Base-by-base conservation (phyloP, 2,888 invertebrate species). In the Byasa hedistus region DNA sequence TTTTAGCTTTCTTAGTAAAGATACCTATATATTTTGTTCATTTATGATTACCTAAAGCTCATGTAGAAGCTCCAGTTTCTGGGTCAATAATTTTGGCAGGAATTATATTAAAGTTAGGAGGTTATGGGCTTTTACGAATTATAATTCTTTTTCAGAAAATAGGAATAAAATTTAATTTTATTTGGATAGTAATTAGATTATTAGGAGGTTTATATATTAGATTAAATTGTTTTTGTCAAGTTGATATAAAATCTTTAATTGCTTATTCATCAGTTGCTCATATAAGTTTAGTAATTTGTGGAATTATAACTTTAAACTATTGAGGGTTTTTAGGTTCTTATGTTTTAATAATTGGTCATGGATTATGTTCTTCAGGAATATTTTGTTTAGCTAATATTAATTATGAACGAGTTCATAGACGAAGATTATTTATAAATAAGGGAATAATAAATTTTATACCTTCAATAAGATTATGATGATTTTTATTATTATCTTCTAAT, bases 21-120 rank as follows among this genome's bases (percentile, higher is more conserved):
- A 92, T 27, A 77, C 95, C 95, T 3, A 93, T 95, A 80, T 95
- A 93, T 93, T 90, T 94, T 79, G 82, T 94, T 85, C 95, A 95
- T 93, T 87, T 95, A 78, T 95, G 95, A 79, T 82, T 95, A 36
- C 95, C 95, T 69, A 95, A 95, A 64, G 95, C 95, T 85, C 95
- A 95, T 94, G 95, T 95, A 1, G 95, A 95, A 72, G 95, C 95
- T 65, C 95, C 95, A 5, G 91, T 95, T 71, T 92, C 93, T 2
- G 95, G 95, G 0, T 95, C 95, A 2, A 95, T 95, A 87, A 93
- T 95, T 93, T 94, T 95, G 85, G 95, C 95, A 0, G 27, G 27
- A 27, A 27, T 27, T 27, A 27, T 27, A 27, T 27, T 27, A 27
- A 27, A 27, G 5, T 27, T 27, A 27, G 27, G 95, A 0, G 94